Evolutionary conservation across 2,797 vertebrate genomes (phyloP), one percentile per base, ranked within the genome.

Genomic region (Sebastiscus tertius): DNA sequence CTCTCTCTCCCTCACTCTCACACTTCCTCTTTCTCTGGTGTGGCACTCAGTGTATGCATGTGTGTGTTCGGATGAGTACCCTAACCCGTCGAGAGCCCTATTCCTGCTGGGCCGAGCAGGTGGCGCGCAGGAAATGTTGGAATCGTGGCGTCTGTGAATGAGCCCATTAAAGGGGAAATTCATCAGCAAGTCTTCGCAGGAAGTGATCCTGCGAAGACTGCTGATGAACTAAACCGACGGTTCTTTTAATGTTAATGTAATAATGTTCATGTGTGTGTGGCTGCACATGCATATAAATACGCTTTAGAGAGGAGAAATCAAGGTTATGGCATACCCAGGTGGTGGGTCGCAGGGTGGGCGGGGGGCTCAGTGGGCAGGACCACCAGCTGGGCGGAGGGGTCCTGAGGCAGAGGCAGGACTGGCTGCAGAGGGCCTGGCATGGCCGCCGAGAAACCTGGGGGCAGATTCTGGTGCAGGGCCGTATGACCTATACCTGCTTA

Each of bases 391-490:
- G 97, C 84, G 0, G 98, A 96, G 67, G 97, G 93, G 31, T 99
- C 98, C 92, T 99, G 98, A 86, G 97, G 93, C 61, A 99, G 95
- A 82, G 98, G 98, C 86, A 99, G 96, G 86, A 99, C 97, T 0
- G 98, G 96, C 92, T 99, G 97, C 91, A 99, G 94, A 86, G 98
- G 92, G 80, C 97, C 96, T 79, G 97, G 95, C 96, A 99, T 98
- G 8, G 97, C 96, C 55, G 98, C 87, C 0, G 98, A 96, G 90
- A 99, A 99, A 89, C 97, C 97, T 0, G 97, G 97, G 2, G 98
- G 97, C 13, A 99, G 95, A 92, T 98, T 99, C 95, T 99, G 98
- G 93, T 99, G 98, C 86, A 99, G 95, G 55, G 97, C 96, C 0
- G 97, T 96, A 83, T 99, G 98, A 68, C 98, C 95, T 8, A 99